Evolutionary conservation across 2,113 vertebrate species (phyloP).

Genomic region (Delphinus delphis): DNA sequence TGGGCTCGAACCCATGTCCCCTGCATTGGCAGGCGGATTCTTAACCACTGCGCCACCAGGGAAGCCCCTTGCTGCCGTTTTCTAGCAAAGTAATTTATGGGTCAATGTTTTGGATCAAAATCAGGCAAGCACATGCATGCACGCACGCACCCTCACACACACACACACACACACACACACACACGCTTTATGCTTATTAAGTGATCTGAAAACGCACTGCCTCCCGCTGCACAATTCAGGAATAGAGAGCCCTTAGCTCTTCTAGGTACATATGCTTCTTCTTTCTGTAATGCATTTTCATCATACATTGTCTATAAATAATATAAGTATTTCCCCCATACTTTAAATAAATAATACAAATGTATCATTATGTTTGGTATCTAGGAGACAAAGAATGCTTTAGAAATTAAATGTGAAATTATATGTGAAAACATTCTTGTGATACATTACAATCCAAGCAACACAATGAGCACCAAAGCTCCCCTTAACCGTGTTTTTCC

Average conservation of each 20-base stretch:
- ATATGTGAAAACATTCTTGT: not conserved
- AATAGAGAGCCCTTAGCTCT: not conserved
- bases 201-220: not conserved
- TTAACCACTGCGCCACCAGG: too few relatives aligned
- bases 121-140: not conserved
- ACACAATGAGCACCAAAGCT: too few relatives aligned
- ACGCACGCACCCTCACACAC: accelerated
- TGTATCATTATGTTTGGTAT: not conserved
- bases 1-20: too few relatives aligned
- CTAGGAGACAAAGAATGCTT: not conserved
- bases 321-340: not conserved
- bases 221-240: not conserved
- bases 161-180: accelerated
- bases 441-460: not conserved
- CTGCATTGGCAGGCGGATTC: too few relatives aligned
- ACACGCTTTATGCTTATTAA: not conserved
- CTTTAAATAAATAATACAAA: not conserved
- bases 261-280: not conserved
- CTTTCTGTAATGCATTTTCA: not conserved
- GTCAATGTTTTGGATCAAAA: not conserved
- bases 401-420: not conserved
- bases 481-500: not conserved
- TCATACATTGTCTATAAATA: not conserved
- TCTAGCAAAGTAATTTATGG: not conserved
- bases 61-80: not conserved